Base-by-base conservation (phyloP, 2,113 vertebrate genomes). In the Fregetta grallaria region DNA sequence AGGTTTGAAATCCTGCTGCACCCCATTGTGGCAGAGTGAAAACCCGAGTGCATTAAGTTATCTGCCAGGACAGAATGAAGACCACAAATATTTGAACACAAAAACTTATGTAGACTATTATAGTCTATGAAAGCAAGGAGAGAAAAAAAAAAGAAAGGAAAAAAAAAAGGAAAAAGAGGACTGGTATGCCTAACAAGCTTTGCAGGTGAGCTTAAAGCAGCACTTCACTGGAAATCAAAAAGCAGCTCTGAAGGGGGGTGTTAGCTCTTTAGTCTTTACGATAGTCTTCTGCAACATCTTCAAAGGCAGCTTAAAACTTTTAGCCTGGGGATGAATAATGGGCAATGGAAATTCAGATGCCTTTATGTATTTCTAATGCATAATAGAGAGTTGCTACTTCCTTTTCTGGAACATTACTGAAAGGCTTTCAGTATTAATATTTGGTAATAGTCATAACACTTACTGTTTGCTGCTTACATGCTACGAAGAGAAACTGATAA, bases 331-430 rank as follows among this genome's bases (percentile, higher is more conserved):
- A 78, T 81, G 74, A 91, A 38, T 65, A 52, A 81, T 12, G 50
- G 30, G 42, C 68, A 71, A 40, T 44, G 68, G 94, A 97, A 93
- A 90, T 44, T 36, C 72, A 86, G 96, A 98, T 97, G 92, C 96
- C 87, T 97, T 97, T 72, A 63, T 29, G 72, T 55, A 94, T 78
- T 72, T 61, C 86, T 96, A 97, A 98, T 83, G 79, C 73, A 74
- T 34, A 96, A 80, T 73, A 34, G 63, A 84, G 56, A 97, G 45
- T 77, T 53, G 73, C 65, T 72, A 74, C 96, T 94, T 97, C 97
- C 97, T 98, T 98, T 98, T 97, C 97, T 97, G 97, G 97, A 97
- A 89, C 82, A 13, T 30, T 94, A 25, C 61, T 65, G 86, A 97
- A 96, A 95, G 91, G 65, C 20, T 89, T 85, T 92, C 63, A 94